phyloP scores from a whole-genome alignment of 2,888 invertebrate genomes.

The Carterocephalus palaemon region DNA sequence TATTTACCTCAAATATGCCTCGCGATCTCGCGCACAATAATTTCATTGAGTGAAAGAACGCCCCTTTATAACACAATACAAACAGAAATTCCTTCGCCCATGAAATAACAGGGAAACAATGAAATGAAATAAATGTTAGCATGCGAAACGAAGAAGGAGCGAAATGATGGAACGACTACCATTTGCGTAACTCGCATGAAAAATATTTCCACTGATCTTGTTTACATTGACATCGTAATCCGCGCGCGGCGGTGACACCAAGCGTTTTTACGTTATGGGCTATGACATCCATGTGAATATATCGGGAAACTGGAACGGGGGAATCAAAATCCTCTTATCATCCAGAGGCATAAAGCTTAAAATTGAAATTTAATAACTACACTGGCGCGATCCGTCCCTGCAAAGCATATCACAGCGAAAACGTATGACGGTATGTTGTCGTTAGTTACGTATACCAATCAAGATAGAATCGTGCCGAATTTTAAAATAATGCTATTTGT shows the following conservation, averaged over 20 bases:
- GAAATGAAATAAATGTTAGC: slow-evolving; percentile 63
- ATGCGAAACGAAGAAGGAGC: slow-evolving; percentile 51
- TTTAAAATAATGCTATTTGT: background rate
- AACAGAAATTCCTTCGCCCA: slow-evolving; percentile 32
- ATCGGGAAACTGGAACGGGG: slow-evolving; percentile 36
- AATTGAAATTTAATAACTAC: slow-evolving; percentile 55
- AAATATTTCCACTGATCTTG: slow-evolving; percentile 66
- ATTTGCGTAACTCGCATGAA: slow-evolving; percentile 59
- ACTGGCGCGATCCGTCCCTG: slow-evolving; percentile 16
- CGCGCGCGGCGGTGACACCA: slow-evolving; percentile 38
- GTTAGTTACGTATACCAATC: slow-evolving; percentile 29
- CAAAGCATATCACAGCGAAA: slow-evolving; percentile 19
- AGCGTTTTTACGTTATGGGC: slow-evolving; percentile 52
- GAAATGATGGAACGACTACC: slow-evolving; percentile 59
- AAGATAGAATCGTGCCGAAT: slow-evolving; percentile 24
- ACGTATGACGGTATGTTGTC: slow-evolving; percentile 14
- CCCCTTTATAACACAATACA: slow-evolving; percentile 29
- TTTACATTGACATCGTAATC: slow-evolving; percentile 69
- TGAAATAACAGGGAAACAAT: slow-evolving; percentile 49
- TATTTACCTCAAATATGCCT: slow-evolving; percentile 26
- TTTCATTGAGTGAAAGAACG: slow-evolving; percentile 27
- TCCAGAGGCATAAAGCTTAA: slow-evolving; percentile 58
- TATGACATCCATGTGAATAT: slow-evolving; percentile 46
- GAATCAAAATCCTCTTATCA: slow-evolving; percentile 67
- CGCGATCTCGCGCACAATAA: slow-evolving; percentile 26